Conservation (phyloP, 2,888 invertebrate species). For the Lutraria lutraria region DNA sequence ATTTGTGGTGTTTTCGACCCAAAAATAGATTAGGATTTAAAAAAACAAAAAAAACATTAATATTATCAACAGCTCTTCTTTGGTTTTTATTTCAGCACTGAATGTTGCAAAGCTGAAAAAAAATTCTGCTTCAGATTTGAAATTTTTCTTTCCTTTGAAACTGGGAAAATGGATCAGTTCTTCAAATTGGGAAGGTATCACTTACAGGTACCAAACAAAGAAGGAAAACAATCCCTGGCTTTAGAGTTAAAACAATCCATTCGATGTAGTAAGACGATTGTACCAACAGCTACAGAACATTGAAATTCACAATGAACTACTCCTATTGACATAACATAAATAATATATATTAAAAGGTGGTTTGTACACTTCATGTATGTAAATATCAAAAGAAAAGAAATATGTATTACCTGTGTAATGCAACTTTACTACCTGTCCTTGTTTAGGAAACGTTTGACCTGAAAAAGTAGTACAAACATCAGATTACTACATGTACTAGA, state of each 20-base stretch:
- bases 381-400: background rate
- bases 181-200: no score
- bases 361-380: background rate
- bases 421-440: constrained; percentile 97
- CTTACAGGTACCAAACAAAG: no score
- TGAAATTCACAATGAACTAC: background rate
- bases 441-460: constrained; percentile 96
- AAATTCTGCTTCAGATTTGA: no score
- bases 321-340: background rate
- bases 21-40: no score
- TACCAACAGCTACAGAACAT: background rate
- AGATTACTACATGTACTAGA: background rate
- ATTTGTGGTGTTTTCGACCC: no score
- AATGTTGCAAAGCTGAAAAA: no score
- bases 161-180: no score
- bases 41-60: no score
- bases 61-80: no score
- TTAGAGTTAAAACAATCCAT: background rate
- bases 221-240: no score
- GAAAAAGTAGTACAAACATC: constrained; percentile 81
- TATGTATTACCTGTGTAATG: constrained; percentile 93
- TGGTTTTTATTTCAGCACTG: no score
- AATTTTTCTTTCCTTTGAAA: no score
- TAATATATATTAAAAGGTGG: background rate
- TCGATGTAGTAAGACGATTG: background rate